These are phyloP conservation scores for Colletes latitarsis DNA, from an alignment of 1,140 invertebrate species.

Conservation along the genomic window DNA sequence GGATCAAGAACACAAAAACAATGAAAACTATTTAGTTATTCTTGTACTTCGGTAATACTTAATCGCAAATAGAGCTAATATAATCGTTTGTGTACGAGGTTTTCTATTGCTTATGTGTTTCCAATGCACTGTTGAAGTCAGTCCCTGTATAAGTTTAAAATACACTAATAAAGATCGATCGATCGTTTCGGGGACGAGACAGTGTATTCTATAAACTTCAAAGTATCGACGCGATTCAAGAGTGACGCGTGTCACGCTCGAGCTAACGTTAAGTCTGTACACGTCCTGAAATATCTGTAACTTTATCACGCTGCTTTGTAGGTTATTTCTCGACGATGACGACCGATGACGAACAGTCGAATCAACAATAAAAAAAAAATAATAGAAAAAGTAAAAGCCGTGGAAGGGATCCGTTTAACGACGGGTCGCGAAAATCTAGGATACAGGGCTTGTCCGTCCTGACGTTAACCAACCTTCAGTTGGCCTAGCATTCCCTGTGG, in stretches of 20 bases:
- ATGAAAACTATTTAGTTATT: no score
- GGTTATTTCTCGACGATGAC: constrained; percentile 19
- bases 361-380: background rate
- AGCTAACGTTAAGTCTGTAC: background rate
- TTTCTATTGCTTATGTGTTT: no score
- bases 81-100: no score
- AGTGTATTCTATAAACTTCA: background rate
- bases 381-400: constrained; percentile 16
- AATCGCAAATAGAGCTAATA: no score
- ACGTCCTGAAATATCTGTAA: constrained; percentile 9
- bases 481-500: constrained; percentile 84
- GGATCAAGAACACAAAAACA: no score
- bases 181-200: no score
- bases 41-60: no score
- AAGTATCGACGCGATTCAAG: background rate
- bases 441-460: background rate
- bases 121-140: no score
- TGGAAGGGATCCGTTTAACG: background rate
- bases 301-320: constrained; percentile 17
- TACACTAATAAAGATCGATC: background rate
- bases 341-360: background rate
- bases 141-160: no score
- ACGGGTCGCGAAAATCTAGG: background rate
- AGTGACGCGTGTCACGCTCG: background rate
- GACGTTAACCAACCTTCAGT: constrained; percentile 79